phyloP scores from a whole-genome alignment of 2,113 vertebrate species.

The Girardinichthys multiradiatus region DNA sequence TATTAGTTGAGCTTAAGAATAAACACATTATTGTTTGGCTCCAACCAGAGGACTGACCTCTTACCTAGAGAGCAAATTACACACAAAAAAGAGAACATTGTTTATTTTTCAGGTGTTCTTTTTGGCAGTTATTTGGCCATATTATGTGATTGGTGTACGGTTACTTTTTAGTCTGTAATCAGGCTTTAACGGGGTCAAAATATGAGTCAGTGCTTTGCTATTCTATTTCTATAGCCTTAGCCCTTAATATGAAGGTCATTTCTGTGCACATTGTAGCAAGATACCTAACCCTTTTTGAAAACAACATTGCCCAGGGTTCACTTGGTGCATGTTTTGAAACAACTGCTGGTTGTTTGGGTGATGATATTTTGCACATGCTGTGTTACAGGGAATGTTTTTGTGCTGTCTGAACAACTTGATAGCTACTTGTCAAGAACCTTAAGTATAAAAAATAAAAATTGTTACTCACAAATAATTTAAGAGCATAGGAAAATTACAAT shows the following conservation, averaged over 20 bases:
- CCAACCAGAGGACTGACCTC: constrained; percentile 8
- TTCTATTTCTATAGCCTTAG: background rate
- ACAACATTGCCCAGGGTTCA: background rate
- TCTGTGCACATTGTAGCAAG: background rate
- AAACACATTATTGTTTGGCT: constrained; percentile 36
- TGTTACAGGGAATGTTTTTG: background rate
- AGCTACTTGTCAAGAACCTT: background rate
- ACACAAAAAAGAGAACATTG: background rate
- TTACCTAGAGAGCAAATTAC: background rate
- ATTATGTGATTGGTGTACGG: background rate
- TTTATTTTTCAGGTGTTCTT: background rate
- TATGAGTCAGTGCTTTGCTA: constrained; percentile 1
- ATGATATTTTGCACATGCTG: background rate
- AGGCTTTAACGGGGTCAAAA: background rate
- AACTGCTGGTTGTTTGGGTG: constrained; percentile 20
- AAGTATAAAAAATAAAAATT: background rate
- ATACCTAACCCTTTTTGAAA: background rate
- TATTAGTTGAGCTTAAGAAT: constrained; percentile 28
- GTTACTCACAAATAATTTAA: background rate
- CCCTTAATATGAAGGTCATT: background rate
- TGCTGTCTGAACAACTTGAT: background rate
- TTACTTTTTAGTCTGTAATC: background rate
- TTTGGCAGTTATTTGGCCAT: background rate
- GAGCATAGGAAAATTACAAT: too few relatives aligned
- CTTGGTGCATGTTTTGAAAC: constrained; percentile 5